Percentiles rank a stretch among this genome's conserved stretches.
Evolutionary conservation across 2,888 invertebrate species (phyloP).

Genomic region (Tribolium freemani): DNA sequence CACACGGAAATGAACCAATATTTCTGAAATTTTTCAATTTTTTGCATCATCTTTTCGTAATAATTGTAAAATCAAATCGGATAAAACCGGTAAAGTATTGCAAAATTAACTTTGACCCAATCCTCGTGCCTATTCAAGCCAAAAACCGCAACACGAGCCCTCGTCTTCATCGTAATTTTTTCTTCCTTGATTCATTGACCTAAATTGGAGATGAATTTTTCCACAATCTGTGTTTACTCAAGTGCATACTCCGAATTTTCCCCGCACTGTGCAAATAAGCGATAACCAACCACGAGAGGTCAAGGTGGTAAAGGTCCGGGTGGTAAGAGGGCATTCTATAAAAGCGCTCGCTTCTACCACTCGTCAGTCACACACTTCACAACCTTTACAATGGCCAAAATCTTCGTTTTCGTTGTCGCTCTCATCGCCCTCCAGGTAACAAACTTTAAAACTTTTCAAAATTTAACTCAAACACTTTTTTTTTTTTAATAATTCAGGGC

Average conservation of each 20-base stretch:
- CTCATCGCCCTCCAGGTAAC: conserved; percentile 54
- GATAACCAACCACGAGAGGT: conserved; percentile 37
- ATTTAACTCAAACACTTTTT: neutral
- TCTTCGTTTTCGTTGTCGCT: conserved; percentile 49
- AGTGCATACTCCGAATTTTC: conserved; percentile 32
- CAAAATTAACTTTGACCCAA: neutral
- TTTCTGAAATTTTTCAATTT: no score
- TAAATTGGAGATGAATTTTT: conserved; percentile 6
- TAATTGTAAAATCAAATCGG: neutral
- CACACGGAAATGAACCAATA: no score
- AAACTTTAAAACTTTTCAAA: neutral
- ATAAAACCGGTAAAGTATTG: neutral
- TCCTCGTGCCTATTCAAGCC: neutral
- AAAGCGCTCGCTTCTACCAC: conserved; percentile 13
- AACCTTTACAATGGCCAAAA: conserved; percentile 52
- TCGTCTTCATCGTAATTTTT: neutral
- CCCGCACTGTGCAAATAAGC: conserved; percentile 27
- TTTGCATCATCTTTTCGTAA: neutral
- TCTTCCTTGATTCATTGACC: conserved; percentile 4
- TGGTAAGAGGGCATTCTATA: conserved; percentile 32
- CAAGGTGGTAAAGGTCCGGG: conserved; percentile 45
- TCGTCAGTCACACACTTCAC: neutral
- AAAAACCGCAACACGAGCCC: conserved; percentile 15
- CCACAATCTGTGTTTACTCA: conserved; percentile 27
- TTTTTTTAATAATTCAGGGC: conserved; percentile 37